Percentiles rank a stretch among this genome's conserved stretches.
These are phyloP conservation scores for Anagrus nilaparvatae DNA, from an alignment of 1,140 invertebrate genomes.

Conservation along the genomic window DNA sequence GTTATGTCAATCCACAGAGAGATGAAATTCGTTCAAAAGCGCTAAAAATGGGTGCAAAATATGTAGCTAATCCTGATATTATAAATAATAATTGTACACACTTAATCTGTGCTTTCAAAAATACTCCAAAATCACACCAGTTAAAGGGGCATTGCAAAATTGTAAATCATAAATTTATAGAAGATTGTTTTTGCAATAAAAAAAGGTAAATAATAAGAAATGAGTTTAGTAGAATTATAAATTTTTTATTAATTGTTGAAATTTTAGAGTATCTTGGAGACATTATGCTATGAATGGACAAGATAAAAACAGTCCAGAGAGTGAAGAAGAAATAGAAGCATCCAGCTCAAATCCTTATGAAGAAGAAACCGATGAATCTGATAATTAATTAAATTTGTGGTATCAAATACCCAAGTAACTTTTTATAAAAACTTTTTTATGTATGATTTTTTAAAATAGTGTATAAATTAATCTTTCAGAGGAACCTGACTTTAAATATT, in stretches of 20 bases:
- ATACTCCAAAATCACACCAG: conserved; percentile 36
- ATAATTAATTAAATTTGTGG: conserved; percentile 20
- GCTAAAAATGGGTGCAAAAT: conserved; percentile 36
- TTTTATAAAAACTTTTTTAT: not conserved
- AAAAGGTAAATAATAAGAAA: conserved; percentile 27
- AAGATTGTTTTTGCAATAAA: conserved; percentile 34
- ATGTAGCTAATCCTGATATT: conserved; percentile 34
- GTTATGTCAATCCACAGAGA: conserved; percentile 38
- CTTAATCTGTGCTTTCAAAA: conserved; percentile 39
- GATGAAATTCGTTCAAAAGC: conserved; percentile 36
- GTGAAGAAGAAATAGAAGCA: conserved; percentile 36
- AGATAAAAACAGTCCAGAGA: conserved; percentile 29
- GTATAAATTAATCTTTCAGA: no score
- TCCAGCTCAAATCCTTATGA: conserved; percentile 23
- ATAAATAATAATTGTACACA: conserved; percentile 34
- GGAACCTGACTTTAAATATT: no score
- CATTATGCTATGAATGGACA: conserved; percentile 30
- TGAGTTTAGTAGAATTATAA: conserved; percentile 1
- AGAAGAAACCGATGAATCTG: conserved; percentile 31
- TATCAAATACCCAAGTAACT: not conserved
- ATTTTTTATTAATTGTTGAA: conserved; percentile 8
- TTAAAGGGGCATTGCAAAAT: conserved; percentile 33
- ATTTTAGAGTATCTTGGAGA: conserved; percentile 35
- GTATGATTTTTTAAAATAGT: no score
- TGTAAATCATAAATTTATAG: conserved; percentile 33